These are phyloP conservation scores for Echeneis naucrates DNA, from an alignment of 2,797 vertebrate species.

Conservation along the genomic window DNA sequence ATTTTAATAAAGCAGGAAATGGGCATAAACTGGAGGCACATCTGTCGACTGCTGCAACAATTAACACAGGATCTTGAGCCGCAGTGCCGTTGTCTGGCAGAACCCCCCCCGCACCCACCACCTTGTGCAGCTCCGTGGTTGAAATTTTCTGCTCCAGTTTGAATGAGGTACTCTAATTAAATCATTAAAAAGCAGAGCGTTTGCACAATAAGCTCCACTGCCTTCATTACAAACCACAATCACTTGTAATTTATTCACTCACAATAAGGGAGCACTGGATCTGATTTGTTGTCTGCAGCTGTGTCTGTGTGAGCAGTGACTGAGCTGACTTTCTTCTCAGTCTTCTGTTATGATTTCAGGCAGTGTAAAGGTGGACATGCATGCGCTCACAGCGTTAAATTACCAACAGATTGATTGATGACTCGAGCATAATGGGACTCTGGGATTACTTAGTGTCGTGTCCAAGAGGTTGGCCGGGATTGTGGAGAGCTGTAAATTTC, in stretches of 20 bases:
- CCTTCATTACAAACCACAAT: slow-evolving; percentile 78
- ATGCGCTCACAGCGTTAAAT: slow-evolving; percentile 51
- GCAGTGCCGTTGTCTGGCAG: slow-evolving; percentile 57
- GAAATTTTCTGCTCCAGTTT: slow-evolving; percentile 80
- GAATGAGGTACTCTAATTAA: slow-evolving; percentile 82
- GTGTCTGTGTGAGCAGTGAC: slow-evolving; percentile 11
- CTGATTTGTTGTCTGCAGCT: slow-evolving; percentile 46
- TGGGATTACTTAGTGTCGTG: slow-evolving; percentile 22
- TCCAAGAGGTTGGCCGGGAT: slow-evolving; percentile 17
- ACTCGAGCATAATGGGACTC: slow-evolving; percentile 26
- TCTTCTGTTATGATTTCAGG: slow-evolving; percentile 48
- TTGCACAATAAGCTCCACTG: slow-evolving; percentile 82
- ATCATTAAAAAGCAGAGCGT: slow-evolving; percentile 82
- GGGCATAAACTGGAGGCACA: slow-evolving; percentile 76
- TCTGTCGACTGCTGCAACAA: slow-evolving; percentile 77
- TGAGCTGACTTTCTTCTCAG: slow-evolving; percentile 29
- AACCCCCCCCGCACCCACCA: too few relatives aligned
- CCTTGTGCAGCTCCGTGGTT: slow-evolving; percentile 64
- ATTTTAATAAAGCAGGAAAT: slow-evolving; percentile 77
- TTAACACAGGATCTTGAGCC: slow-evolving; percentile 68
- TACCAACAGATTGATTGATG: slow-evolving; percentile 49
- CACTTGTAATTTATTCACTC: slow-evolving; percentile 80
- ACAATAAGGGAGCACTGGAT: slow-evolving; percentile 59
- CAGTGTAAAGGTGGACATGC: slow-evolving; percentile 46
- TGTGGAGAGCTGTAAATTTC: background rate